Evolutionary conservation across 2,888 invertebrate species (phyloP).

Genomic region (Diachrysia chrysitis): DNA sequence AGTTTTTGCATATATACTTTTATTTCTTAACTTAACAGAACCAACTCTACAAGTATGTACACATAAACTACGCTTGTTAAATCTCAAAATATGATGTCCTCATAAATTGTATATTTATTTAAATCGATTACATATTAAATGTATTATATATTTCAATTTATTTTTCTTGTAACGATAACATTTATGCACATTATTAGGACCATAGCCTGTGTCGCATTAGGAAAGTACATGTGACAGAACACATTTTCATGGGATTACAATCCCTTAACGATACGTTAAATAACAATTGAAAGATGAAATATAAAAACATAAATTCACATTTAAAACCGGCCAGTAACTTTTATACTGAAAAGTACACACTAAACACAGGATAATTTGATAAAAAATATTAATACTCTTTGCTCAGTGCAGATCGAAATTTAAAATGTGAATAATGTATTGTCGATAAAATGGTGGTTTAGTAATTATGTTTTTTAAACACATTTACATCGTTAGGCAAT

Average conservation of each 20-base stretch:
- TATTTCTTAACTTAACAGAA: not conserved
- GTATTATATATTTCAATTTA: conserved; percentile 49
- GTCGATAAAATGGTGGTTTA: too few species aligned
- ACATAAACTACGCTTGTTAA: conserved; percentile 16
- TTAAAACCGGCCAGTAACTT: not conserved
- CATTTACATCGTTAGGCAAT: too few species aligned
- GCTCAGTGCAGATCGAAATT: too few species aligned
- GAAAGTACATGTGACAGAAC: not conserved
- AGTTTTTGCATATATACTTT: not conserved
- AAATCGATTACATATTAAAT: conserved; percentile 41
- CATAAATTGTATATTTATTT: conserved; percentile 42
- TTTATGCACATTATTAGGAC: conserved; percentile 10
- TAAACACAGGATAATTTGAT: not conserved
- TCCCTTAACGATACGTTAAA: not conserved
- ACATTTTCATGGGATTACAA: not conserved
- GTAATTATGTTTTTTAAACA: too few species aligned
- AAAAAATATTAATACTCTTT: too few species aligned
- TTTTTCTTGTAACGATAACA: conserved; percentile 43
- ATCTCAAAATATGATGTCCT: conserved; percentile 32
- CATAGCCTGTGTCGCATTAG: not conserved
- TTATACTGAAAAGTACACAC: too few species aligned
- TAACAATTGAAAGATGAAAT: not conserved
- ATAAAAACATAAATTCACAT: not conserved
- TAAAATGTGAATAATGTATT: too few species aligned
- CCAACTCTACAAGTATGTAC: not conserved